Evolutionary conservation across 2,888 invertebrate genomes (phyloP).

Genomic region (Drosophila paramelanica): DNA sequence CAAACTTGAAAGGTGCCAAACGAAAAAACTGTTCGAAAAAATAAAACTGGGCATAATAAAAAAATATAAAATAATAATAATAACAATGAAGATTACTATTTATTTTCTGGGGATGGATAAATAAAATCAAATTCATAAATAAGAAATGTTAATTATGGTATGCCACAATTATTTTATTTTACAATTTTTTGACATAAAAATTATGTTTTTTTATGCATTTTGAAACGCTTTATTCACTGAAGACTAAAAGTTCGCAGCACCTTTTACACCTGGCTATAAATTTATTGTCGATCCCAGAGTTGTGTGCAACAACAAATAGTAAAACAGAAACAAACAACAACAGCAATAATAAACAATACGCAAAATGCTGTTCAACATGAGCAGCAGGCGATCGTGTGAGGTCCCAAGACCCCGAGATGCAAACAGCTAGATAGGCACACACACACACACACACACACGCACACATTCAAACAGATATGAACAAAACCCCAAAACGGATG

Average conservation of each 20-base stretch:
- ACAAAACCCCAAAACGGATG: slow-evolving; percentile 70
- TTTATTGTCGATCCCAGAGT: slow-evolving; percentile 57
- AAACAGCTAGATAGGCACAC: slow-evolving; percentile 24
- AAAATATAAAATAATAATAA: no score
- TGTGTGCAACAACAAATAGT: slow-evolving; percentile 36
- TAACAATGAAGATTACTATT: not conserved
- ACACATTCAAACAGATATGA: slow-evolving; percentile 25
- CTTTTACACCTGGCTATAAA: not conserved
- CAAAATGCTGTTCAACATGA: slow-evolving; percentile 65
- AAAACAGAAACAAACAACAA: slow-evolving; percentile 28
- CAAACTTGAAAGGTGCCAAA: slow-evolving; percentile 28
- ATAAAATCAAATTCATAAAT: not conserved
- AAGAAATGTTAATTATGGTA: not conserved
- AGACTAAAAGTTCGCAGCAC: no score
- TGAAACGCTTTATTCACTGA: no score
- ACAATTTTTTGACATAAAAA: no score
- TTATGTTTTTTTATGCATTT: not conserved
- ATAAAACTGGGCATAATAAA: no score
- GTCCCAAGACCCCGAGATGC: slow-evolving; percentile 45
- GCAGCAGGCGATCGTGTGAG: slow-evolving; percentile 71
- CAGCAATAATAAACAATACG: slow-evolving; percentile 61
- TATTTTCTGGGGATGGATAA: no score
- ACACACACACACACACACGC: slow-evolving; percentile 20
- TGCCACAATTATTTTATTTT: no score
- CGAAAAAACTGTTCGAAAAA: slow-evolving; percentile 11